phyloP scores from a whole-genome alignment of 92 coral and sea anemone species.

The Porites divaricata region DNA sequence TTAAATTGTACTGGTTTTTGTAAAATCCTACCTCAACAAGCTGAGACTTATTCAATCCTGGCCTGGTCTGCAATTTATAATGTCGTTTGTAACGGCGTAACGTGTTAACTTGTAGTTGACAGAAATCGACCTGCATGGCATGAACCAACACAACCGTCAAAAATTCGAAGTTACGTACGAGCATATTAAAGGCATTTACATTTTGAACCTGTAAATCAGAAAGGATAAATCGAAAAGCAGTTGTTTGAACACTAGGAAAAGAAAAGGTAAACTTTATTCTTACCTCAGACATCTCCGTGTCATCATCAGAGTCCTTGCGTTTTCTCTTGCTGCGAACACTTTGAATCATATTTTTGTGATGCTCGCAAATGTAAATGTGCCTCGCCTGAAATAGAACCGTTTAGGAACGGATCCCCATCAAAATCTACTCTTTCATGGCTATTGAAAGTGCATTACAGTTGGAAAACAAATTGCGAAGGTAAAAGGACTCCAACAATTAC shows the following conservation, averaged over 20 bases:
- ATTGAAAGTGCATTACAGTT: background rate
- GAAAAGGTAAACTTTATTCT: background rate
- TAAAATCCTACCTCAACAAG: constrained; percentile 88
- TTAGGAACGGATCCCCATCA: background rate
- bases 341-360: constrained; percentile 98
- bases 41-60: constrained; percentile 97
- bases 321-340: constrained; percentile 98
- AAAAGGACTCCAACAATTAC: constrained; percentile 17
- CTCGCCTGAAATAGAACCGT: constrained; percentile 77
- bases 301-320: constrained; percentile 98
- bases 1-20: background rate
- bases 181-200: background rate
- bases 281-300: constrained; percentile 89
- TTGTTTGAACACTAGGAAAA: background rate
- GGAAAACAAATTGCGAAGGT: constrained; percentile 3
- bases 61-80: constrained; percentile 96
- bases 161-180: background rate
- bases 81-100: constrained; percentile 95
- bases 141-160: constrained; percentile 11
- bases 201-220: background rate
- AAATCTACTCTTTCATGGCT: background rate
- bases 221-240: background rate
- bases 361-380: constrained; percentile 95
- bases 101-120: constrained; percentile 95
- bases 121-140: constrained; percentile 84